These are phyloP conservation scores for Eupristina koningsbergeri DNA, from an alignment of 1,140 invertebrate species.

Conservation along the genomic window DNA sequence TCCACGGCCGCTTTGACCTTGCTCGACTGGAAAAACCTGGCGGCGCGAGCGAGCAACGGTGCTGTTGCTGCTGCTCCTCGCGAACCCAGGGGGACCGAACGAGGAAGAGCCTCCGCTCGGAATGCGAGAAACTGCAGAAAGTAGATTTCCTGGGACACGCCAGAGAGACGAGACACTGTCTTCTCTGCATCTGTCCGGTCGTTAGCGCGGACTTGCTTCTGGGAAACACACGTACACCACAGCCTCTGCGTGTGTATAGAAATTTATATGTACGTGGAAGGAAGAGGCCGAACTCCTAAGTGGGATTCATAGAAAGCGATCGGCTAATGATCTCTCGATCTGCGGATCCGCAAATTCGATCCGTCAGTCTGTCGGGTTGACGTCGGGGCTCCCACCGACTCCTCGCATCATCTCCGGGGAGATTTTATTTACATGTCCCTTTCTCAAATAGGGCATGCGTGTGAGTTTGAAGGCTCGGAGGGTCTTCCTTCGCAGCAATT, in stretches of 20 bases:
- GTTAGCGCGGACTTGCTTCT: constrained; percentile 47
- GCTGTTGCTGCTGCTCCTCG: neutral
- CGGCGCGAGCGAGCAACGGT: constrained; percentile 27
- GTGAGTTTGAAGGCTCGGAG: neutral
- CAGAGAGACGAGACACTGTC: constrained; percentile 52
- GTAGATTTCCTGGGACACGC: constrained; percentile 35
- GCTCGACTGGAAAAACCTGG: constrained; percentile 52
- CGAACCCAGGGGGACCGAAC: neutral
- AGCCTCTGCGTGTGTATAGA: neutral
- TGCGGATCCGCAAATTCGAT: constrained; percentile 52
- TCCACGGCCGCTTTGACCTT: constrained; percentile 37
- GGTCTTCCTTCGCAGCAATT: neutral
- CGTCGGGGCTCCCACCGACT: neutral
- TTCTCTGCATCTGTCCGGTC: constrained; percentile 53
- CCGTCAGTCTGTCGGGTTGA: constrained; percentile 21
- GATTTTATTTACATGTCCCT: constrained; percentile 51
- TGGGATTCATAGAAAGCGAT: constrained; percentile 55
- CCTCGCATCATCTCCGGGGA: constrained; percentile 10
- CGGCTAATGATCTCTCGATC: constrained; percentile 53
- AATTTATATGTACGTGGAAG: neutral
- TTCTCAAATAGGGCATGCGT: constrained; percentile 25
- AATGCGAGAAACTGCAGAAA: constrained; percentile 36
- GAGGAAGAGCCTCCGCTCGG: neutral
- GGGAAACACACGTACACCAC: constrained; percentile 35
- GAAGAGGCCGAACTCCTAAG: neutral